Percentiles rank a stretch among this genome's conserved stretches.
Conservation (phyloP, 2,113 vertebrate species). For the Astur gentilis region DNA sequence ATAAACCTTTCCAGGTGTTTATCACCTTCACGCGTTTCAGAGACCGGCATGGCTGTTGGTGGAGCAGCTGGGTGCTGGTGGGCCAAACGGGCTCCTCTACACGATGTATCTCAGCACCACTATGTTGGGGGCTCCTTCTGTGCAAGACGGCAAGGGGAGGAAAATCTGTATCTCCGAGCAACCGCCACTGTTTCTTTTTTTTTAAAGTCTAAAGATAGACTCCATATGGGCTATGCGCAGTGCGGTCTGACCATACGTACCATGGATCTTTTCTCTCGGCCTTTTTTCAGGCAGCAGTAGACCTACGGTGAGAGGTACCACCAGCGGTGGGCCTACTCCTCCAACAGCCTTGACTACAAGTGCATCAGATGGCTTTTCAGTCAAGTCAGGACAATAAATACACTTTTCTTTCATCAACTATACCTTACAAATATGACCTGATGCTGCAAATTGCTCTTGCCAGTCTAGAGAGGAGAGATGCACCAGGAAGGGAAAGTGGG, state of each 20-base stretch:
- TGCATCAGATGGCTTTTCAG: not conserved
- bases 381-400: not conserved
- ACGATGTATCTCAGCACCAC: rapidly evolving
- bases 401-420: not conserved
- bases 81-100: not conserved
- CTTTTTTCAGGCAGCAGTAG: not conserved
- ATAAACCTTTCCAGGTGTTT: not conserved
- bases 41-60: not conserved
- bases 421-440: not conserved
- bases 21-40: not conserved
- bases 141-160: not conserved
- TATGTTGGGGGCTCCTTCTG: not conserved
- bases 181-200: not conserved
- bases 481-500: not conserved
- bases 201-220: slow-evolving; percentile 30
- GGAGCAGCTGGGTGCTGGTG: not conserved
- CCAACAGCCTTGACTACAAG: not conserved
- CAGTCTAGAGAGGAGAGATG: not conserved
- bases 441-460: not conserved
- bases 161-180: slow-evolving; percentile 25
- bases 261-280: not conserved
- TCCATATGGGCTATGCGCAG: slow-evolving; percentile 12
- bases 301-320: not conserved
- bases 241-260: not conserved
- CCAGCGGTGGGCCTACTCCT: not conserved